A percentile compares a stretch with the other conserved stretches of the same genome.
Conservation (phyloP, 2,888 invertebrate species). For the Mythimna pallens region DNA sequence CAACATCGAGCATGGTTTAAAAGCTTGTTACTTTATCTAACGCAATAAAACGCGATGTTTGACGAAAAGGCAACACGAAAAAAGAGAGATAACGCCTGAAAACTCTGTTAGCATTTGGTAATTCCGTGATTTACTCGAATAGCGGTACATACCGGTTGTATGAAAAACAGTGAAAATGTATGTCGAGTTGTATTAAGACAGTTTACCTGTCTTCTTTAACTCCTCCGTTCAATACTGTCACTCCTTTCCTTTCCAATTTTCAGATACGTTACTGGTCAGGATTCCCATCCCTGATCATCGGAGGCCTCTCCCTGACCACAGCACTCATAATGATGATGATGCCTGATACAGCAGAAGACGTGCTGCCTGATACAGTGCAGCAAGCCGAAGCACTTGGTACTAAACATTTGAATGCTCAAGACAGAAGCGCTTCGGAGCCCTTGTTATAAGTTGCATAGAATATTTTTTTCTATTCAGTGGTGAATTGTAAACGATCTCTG, state of each 20-base stretch:
- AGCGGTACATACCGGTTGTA: too few relatives aligned
- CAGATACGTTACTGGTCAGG: conserved; percentile 73
- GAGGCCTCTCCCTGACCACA: conserved; percentile 66
- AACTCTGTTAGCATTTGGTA: too few relatives aligned
- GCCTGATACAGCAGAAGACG: conserved; percentile 69
- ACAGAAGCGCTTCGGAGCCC: conserved; percentile 15
- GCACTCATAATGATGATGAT: conserved; percentile 66
- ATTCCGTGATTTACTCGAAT: too few relatives aligned
- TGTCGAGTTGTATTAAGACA: too few relatives aligned
- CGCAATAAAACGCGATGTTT: too few relatives aligned
- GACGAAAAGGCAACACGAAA: too few relatives aligned
- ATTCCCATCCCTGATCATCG: conserved; percentile 68
- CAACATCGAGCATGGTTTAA: too few relatives aligned
- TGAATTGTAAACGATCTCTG: neutral
- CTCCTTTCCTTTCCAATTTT: conserved; percentile 60
- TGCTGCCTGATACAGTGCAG: conserved; percentile 66
- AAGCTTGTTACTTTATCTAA: too few relatives aligned
- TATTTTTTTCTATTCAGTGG: neutral
- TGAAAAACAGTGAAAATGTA: too few relatives aligned
- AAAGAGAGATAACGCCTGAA: too few relatives aligned
- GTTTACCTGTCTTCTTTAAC: too few relatives aligned
- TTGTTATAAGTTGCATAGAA: conserved; percentile 21
- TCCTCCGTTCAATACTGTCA: neutral
- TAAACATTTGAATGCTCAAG: conserved; percentile 16
- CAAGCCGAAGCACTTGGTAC: conserved; percentile 67